Conservation (phyloP, 2,113 vertebrate species). For the Herpailurus yagouaroundi region DNA sequence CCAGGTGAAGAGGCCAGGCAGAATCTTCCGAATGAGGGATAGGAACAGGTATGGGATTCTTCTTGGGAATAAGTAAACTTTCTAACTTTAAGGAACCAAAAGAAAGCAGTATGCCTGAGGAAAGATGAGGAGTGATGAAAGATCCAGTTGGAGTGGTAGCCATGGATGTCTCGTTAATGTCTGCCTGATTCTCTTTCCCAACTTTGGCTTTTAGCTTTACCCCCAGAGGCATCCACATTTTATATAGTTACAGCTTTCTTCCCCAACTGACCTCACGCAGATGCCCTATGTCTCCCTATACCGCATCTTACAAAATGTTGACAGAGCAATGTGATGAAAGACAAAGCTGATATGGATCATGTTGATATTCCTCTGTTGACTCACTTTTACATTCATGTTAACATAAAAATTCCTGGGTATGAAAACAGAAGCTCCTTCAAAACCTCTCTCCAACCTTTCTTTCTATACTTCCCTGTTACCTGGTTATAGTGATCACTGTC, state of each 20-base stretch:
- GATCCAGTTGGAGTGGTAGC: neutral
- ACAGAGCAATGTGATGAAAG: neutral
- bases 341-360: neutral
- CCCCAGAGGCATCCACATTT: neutral
- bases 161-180: neutral
- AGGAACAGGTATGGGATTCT: neutral
- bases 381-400: neutral
- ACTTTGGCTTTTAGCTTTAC: neutral
- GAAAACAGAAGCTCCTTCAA: neutral
- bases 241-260: neutral
- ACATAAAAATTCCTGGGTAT: neutral
- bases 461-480: neutral
- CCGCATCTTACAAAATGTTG: neutral
- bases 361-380: neutral
- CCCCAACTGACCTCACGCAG: neutral
- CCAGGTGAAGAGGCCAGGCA: neutral
- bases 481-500: neutral
- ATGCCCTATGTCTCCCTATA: neutral
- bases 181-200: neutral
- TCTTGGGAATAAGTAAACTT: too few species aligned
- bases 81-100: neutral
- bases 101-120: too few species aligned
- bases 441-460: neutral
- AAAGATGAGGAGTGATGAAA: neutral
- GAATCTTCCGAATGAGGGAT: neutral